Conservation (phyloP, 37 sponge, comb jelly and placozoan genomes). For the Mnemiopsis leidyi region DNA sequence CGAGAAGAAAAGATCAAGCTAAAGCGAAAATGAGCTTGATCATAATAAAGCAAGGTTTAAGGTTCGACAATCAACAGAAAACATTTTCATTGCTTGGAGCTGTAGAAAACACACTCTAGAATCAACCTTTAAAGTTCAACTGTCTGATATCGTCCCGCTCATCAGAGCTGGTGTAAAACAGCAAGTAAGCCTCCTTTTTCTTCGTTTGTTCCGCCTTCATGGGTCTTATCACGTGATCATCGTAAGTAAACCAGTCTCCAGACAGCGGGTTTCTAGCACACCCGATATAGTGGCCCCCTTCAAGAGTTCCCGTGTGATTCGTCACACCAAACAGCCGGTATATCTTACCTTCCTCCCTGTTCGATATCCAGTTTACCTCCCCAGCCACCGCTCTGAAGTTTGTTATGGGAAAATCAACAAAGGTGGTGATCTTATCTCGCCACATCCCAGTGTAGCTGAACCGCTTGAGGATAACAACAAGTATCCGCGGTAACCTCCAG, state of each 20-base stretch:
- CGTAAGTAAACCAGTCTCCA: constrained; percentile 75
- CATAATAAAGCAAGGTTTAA: no score
- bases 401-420: constrained; percentile 78
- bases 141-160: constrained; percentile 9
- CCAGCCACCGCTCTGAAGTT: constrained; percentile 45
- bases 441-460: constrained; percentile 73
- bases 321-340: constrained; percentile 59
- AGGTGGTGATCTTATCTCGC: constrained; percentile 76
- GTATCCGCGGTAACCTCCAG: constrained; percentile 82
- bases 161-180: constrained; percentile 71
- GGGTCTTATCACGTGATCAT: constrained; percentile 70
- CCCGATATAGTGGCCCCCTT: constrained; percentile 39
- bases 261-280: constrained; percentile 35
- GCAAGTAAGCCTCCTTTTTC: constrained; percentile 72
- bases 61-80: no score
- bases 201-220: constrained; percentile 56
- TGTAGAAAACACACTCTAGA: no score
- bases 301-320: constrained; percentile 9
- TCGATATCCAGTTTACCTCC: background rate
- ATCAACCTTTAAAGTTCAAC: background rate
- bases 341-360: background rate
- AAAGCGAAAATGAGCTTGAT: no score
- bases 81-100: no score
- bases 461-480: constrained; percentile 90
- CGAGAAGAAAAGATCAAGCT: no score